phyloP scores from a whole-genome alignment of 2,797 vertebrate species.

The Microtus agrestis region DNA sequence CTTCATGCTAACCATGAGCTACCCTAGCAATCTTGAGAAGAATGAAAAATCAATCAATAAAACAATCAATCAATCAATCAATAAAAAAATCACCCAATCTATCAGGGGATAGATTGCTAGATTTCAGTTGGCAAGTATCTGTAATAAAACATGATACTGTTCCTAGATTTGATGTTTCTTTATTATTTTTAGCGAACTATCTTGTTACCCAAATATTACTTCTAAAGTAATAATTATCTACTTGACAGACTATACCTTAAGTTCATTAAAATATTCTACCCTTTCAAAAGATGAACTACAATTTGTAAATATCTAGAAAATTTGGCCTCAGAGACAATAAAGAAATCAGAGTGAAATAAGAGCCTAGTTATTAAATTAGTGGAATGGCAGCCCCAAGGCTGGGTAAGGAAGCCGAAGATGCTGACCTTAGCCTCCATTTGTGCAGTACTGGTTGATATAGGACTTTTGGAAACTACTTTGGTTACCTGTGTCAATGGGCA shows the following conservation, averaged over 20 bases:
- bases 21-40: not conserved
- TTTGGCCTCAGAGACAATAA: not conserved
- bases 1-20: not conserved
- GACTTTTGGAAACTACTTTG: conserved; percentile 37
- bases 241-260: not conserved
- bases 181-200: not conserved
- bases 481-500: not conserved
- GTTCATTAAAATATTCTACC: not conserved
- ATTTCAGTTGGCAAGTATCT: not conserved
- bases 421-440: not conserved
- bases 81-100: conserved; percentile 18
- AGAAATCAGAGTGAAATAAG: not conserved
- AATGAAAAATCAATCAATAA: conserved; percentile 21
- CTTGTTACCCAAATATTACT: not conserved
- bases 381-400: too few relatives aligned
- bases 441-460: not conserved
- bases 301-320: not conserved
- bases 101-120: not conserved
- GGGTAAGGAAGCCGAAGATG: not conserved
- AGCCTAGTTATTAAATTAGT: not conserved
- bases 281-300: conserved; percentile 46
- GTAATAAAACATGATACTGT: not conserved
- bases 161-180: not conserved
- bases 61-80: conserved; percentile 12
- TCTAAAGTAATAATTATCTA: not conserved